phyloP scores from a whole-genome alignment of 2,113 vertebrate genomes.

The Limnothrissa miodon region DNA sequence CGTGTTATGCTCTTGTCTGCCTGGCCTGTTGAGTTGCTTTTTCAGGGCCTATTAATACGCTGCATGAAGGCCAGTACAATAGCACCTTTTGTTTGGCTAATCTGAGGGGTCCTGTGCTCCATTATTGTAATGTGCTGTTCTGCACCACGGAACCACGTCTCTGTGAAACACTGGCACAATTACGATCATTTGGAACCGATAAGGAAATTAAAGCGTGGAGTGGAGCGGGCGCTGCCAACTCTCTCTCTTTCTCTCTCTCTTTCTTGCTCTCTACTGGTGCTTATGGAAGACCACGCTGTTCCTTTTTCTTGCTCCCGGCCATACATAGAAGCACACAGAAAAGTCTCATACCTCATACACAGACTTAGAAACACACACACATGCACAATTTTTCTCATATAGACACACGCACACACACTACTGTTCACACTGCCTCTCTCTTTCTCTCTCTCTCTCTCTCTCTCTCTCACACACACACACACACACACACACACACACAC shows the following conservation, averaged over 20 bases:
- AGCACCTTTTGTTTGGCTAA: conserved; percentile 58
- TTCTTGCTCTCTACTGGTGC: not conserved
- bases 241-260: not conserved
- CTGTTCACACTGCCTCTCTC: not conserved
- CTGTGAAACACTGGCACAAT: conserved; percentile 57
- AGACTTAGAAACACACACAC: too few species aligned
- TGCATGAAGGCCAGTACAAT: conserved; percentile 34
- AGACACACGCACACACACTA: not conserved
- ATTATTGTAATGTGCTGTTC: conserved; percentile 55
- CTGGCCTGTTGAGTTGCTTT: not conserved
- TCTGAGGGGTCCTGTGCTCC: conserved; percentile 50
- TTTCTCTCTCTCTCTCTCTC: too few species aligned
- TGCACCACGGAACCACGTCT: conserved; percentile 28
- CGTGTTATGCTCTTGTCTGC: not conserved
- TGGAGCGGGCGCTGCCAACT: not conserved
- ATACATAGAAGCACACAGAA: conserved; percentile 1
- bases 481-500: not conserved
- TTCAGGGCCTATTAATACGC: conserved; percentile 4
- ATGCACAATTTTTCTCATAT: not conserved
- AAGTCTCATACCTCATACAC: not conserved
- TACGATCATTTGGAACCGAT: conserved; percentile 61
- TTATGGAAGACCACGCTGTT: conserved; percentile 47
- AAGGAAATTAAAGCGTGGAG: conserved; percentile 53
- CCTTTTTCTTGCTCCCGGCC: conserved; percentile 31
- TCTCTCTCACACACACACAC: not conserved